Evolutionary conservation across 1,140 invertebrate species (phyloP), one percentile per base, ranked within the genome.

Genomic region (Orchesella cincta): DNA sequence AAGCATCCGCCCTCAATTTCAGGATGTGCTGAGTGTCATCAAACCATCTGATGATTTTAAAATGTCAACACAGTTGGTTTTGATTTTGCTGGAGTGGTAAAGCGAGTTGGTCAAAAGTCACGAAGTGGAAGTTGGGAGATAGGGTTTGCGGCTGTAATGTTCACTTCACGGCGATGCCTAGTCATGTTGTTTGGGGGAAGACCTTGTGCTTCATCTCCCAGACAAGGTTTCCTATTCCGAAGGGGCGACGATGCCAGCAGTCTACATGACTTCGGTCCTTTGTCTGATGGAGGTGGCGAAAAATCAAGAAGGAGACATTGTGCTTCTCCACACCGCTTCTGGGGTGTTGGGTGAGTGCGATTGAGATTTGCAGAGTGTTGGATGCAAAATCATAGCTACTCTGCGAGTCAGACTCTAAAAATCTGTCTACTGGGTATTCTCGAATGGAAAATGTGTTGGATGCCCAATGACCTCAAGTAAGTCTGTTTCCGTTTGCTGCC

Each of bases 271-370:
- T 18, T 18, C 12, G 12, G 12, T n/a, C 23, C 54, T 18, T 26
- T 57, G 54, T 57, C 26, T 57, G 54, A 23, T 57, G 14, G 54
- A 57, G 12, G 54, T 57, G 12, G 54, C 54, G 5, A 57, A 57
- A 3, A 23, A 18, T 5, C 14, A 16, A 23, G 8, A 8, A 26
- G 5, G 3, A 26, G 54, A 57, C 26, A 57, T 26, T 23, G 73
- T 76, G 2, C 33, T 76, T 5, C 67, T 76, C 23, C 74, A 76
- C 57, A 76, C 74, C 1, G 74, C 74, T 23, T 67, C 54, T 33
- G 74, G 74, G 3, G 74, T 54, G n/a, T 35, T 54, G 74, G 2
- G n/a, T 76, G 54, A 54, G 46, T 28, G 54, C 74, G 1, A 70
- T 76, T 29, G n/a, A 76, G 34, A 29, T 76, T 28, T 28, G 20